phyloP scores from a whole-genome alignment of 2,888 invertebrate genomes.

The Blastobasis adustella region DNA sequence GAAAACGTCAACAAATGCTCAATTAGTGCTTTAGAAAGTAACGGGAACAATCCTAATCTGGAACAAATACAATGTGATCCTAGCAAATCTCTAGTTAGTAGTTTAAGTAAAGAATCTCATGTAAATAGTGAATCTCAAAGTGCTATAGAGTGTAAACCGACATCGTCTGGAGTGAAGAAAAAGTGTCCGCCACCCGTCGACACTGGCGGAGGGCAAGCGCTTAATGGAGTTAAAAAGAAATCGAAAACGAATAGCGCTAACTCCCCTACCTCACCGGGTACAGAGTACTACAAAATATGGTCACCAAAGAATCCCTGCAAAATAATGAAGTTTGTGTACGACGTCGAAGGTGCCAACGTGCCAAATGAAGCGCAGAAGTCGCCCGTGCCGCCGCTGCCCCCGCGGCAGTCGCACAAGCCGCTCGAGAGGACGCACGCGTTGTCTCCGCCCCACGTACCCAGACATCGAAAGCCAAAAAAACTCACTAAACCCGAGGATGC shows the following conservation, averaged over 20 bases:
- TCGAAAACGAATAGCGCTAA: slow-evolving; percentile 70
- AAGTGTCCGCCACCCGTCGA: slow-evolving; percentile 74
- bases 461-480: slow-evolving; percentile 80
- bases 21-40: slow-evolving; percentile 70
- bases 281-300: slow-evolving; percentile 82
- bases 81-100: slow-evolving; percentile 67
- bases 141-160: slow-evolving; percentile 48
- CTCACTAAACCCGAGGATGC: slow-evolving; percentile 81
- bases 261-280: slow-evolving; percentile 74
- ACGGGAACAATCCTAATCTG: slow-evolving; percentile 54
- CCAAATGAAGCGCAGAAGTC: slow-evolving; percentile 76
- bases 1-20: slow-evolving; percentile 72
- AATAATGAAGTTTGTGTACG: slow-evolving; percentile 72
- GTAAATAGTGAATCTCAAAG: slow-evolving; percentile 66
- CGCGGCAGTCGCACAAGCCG: slow-evolving; percentile 82
- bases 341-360: slow-evolving; percentile 63
- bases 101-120: slow-evolving; percentile 61
- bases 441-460: slow-evolving; percentile 80
- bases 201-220: slow-evolving; percentile 56
- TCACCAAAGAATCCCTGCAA: slow-evolving; percentile 76
- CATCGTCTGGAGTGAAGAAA: slow-evolving; percentile 70
- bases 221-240: slow-evolving; percentile 80
- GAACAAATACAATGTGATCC: slow-evolving; percentile 65
- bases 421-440: slow-evolving; percentile 83
- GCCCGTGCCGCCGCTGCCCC: slow-evolving; percentile 81